Percentiles rank a stretch among this genome's conserved stretches.
Conservation (phyloP, 2,888 invertebrate genomes). For the Melanotus villosus region DNA sequence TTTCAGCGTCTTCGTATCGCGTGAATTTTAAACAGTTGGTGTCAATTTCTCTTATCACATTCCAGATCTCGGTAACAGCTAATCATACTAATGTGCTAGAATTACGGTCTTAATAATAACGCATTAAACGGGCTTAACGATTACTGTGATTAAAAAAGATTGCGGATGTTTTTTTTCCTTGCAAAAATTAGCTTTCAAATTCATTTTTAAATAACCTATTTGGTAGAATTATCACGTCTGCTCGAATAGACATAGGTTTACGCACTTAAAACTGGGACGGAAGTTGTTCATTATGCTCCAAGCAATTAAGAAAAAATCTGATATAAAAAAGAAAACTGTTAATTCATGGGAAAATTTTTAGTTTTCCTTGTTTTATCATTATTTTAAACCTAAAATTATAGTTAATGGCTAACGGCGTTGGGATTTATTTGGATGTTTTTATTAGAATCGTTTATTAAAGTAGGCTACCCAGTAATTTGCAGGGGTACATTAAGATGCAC, state of each 20-base stretch:
- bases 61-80: slow-evolving; percentile 13
- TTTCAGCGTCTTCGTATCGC: slow-evolving; percentile 1
- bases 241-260: background rate
- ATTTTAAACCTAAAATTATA: no score
- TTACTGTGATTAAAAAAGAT: background rate
- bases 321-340: background rate
- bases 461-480: no score
- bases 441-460: no score
- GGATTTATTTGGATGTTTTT: no score
- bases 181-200: no score
- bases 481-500: no score
- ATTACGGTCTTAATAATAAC: background rate
- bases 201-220: no score
- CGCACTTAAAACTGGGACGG: slow-evolving; percentile 10
- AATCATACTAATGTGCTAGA: slow-evolving; percentile 17
- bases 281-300: background rate
- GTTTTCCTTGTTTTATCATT: background rate
- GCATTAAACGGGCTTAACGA: background rate
- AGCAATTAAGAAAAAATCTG: slow-evolving; percentile 11
- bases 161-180: no score
- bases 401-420: no score
- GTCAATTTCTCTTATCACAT: slow-evolving; percentile 23
- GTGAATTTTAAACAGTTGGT: slow-evolving; percentile 19
- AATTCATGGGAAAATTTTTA: background rate
- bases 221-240: background rate